phyloP scores from a whole-genome alignment of 1,140 invertebrate genomes.

The Drosophila tsacasi region DNA sequence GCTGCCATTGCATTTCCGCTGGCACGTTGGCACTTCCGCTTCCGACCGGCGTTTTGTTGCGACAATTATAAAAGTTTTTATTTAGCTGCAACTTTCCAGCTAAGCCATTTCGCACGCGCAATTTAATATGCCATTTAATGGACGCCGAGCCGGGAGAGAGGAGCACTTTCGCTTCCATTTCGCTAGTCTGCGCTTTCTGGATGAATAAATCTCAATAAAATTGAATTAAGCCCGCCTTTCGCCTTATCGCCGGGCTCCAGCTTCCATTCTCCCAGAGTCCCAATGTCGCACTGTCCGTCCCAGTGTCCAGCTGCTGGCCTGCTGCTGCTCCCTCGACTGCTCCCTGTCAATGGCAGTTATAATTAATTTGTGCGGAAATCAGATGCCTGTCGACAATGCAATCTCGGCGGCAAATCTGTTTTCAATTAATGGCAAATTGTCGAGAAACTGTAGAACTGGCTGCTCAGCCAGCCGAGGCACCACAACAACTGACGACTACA shows the following conservation, averaged over 20 bases:
- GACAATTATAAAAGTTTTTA: conserved; percentile 22
- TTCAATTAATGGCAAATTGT: conserved; percentile 84
- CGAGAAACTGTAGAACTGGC: conserved; percentile 50
- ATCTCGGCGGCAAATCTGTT: conserved; percentile 79
- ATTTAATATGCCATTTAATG: conserved; percentile 53
- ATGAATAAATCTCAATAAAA: conserved; percentile 62
- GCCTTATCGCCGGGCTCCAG: conserved; percentile 29
- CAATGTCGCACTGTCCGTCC: not conserved
- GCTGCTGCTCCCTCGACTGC: conserved; percentile 19
- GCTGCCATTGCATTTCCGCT: conserved; percentile 54
- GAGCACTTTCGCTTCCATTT: conserved; percentile 50
- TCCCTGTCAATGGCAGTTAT: conserved; percentile 71
- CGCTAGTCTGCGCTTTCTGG: conserved; percentile 28
- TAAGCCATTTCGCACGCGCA: conserved; percentile 26
- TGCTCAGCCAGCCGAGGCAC: conserved; percentile 20
- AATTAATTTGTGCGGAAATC: conserved; percentile 82
- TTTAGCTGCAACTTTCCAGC: conserved; percentile 32
- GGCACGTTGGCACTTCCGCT: conserved; percentile 58
- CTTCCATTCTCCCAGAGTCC: not conserved
- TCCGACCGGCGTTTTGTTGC: conserved; percentile 40
- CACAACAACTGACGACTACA: conserved; percentile 12
- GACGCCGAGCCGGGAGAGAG: not conserved
- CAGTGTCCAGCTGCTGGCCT: conserved; percentile 1
- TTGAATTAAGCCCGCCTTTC: conserved; percentile 46
- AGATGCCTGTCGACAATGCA: conserved; percentile 80